Base-by-base conservation (phyloP, 2,888 invertebrate genomes). In the Capitulum mitella region DNA sequence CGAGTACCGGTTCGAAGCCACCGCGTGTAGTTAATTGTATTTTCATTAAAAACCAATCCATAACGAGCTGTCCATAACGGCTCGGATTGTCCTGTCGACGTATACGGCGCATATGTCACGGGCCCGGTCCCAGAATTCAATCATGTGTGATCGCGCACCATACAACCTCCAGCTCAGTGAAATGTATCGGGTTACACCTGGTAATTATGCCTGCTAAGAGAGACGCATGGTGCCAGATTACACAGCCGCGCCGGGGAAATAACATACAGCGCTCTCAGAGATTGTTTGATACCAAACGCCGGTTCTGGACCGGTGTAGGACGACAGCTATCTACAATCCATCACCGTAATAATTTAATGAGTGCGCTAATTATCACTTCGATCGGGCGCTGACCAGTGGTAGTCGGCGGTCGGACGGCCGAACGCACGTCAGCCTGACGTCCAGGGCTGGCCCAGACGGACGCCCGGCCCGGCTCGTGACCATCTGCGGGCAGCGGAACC, bases 291-390 rank as follows among this genome's bases (percentile, higher is more conserved):
- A 70, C 70, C 34, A 64, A 64, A 61, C 58, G 64, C 34, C 64
- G 1, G 34, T 34, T 8, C 37, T 10, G 6, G 29, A 2, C 8
- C 37, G 37, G 26, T 70, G 70, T 22, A 40, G 40, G 10, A 40
- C 70, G 40, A n/a, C 70, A 14, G 32, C 34, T 70, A 70, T 70
- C 70, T 26, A 16, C 26, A 1, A 19, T 40, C 70, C 70, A 70
- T 70, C 70, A 70, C 70, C 70, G 70, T 70, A 70, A 70, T 70
- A 70, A 70, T 70, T 70, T 70, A 70, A 70, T 70, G 70, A 70
- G 70, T 14, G 70, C 37, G 37, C 70, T 70, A 70, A 70, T 40
- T 70, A 70, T 70, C 70, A 29, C 51, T 22, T 51, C 5, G 19
- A 51, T 51, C 51, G 22, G 51, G 19, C 51, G 51, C 51, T 22